A percentile compares a stretch with the other conserved stretches of the same genome.
Evolutionary conservation across 2,797 vertebrate genomes (phyloP).

Genomic region (Philypnodon macrostomus): DNA sequence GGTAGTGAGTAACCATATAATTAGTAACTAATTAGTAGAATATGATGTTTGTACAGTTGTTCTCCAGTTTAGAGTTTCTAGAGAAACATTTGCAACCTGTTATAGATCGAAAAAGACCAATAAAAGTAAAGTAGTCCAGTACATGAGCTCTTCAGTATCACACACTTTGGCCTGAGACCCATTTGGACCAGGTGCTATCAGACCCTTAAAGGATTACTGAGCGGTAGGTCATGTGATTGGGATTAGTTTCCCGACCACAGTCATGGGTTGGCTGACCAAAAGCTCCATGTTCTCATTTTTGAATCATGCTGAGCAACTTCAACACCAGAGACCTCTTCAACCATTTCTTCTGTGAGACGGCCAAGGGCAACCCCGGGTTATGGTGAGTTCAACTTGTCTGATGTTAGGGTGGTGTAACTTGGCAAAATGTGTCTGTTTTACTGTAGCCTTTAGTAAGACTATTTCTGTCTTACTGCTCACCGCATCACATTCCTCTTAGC

Average conservation of each 20-base stretch:
- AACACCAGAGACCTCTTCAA: constrained; percentile 81
- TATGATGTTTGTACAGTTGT: no score
- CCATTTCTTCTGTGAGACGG: constrained; percentile 81
- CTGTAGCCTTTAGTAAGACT: background rate
- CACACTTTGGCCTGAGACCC: constrained; percentile 55
- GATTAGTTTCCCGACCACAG: constrained; percentile 74
- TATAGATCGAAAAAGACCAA: constrained; percentile 13
- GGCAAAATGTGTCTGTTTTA: constrained; percentile 2
- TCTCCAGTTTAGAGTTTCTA: no score
- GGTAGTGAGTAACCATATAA: no score
- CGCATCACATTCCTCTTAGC: constrained; percentile 4
- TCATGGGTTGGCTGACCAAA: constrained; percentile 69
- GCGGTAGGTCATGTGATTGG: constrained; percentile 77
- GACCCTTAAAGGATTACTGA: constrained; percentile 76
- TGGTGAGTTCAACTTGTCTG: constrained; percentile 70
- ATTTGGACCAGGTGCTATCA: constrained; percentile 69
- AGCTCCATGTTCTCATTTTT: constrained; percentile 65
- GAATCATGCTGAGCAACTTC: constrained; percentile 81
- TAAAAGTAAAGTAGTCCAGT: constrained; percentile 21
- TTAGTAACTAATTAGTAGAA: no score
- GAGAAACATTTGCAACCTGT: background rate
- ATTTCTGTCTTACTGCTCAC: background rate
- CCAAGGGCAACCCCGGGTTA: constrained; percentile 79
- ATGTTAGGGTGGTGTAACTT: constrained; percentile 7
- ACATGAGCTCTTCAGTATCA: constrained; percentile 32